Evolutionary conservation across 2,113 vertebrate species (phyloP).

Genomic region (Brachypodius melanocephalos): DNA sequence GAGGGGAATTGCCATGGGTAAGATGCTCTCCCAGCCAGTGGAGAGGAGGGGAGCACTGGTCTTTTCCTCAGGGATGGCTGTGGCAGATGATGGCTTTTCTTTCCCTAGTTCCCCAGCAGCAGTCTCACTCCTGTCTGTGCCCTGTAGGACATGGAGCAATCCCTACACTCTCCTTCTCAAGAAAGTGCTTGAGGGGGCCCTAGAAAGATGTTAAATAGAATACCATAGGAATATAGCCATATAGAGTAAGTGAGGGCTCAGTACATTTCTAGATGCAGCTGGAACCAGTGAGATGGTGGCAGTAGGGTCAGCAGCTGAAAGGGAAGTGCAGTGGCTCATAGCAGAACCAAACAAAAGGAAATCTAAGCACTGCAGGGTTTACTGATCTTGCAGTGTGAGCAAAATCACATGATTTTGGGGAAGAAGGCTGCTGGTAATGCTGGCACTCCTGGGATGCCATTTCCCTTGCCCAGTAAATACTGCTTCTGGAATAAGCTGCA

Average conservation of each 20-base stretch:
- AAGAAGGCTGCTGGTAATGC: neutral
- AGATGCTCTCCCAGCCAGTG: neutral
- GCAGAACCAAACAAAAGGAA: neutral
- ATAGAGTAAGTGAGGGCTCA: neutral
- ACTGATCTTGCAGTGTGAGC: neutral
- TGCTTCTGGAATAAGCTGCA: neutral
- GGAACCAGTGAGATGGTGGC: neutral
- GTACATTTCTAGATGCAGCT: neutral
- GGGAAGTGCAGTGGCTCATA: fast-evolving
- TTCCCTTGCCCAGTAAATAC: neutral
- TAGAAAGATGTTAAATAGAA: neutral
- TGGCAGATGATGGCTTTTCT: neutral
- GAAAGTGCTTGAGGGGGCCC: neutral
- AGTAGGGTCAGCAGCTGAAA: neutral
- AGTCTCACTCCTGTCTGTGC: neutral
- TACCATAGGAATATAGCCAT: neutral
- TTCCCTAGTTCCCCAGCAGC: neutral
- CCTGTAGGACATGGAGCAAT: neutral
- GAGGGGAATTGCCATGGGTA: neutral
- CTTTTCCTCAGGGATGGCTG: neutral
- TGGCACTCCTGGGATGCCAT: neutral
- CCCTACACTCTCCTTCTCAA: neutral
- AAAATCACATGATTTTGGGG: neutral
- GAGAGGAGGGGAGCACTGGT: neutral
- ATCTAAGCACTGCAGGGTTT: neutral